These are phyloP conservation scores for Harpagifer antarcticus DNA, from an alignment of 2,797 vertebrate genomes.

Conservation along the genomic window DNA sequence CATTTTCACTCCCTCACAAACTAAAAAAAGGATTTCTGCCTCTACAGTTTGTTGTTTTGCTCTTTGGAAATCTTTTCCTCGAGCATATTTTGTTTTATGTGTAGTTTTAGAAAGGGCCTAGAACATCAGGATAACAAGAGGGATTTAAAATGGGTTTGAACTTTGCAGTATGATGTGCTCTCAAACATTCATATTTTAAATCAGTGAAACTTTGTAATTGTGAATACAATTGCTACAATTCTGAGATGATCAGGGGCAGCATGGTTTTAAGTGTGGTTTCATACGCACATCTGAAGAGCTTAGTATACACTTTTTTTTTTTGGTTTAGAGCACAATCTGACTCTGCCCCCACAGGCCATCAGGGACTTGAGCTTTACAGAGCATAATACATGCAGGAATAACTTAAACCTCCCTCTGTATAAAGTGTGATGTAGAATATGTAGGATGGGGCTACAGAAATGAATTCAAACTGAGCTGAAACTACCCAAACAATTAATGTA, in stretches of 20 bases:
- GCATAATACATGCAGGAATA: neutral
- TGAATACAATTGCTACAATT: neutral
- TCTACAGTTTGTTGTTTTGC: neutral
- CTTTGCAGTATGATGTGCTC: neutral
- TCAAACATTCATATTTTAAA: neutral
- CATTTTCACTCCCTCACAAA: neutral
- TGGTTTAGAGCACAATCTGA: slow-evolving; percentile 6
- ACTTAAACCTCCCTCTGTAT: neutral
- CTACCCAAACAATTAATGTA: neutral
- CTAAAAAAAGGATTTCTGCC: neutral
- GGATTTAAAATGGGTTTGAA: slow-evolving; percentile 11
- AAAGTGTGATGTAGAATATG: neutral
- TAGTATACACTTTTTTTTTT: too few species aligned
- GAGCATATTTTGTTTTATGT: slow-evolving; percentile 24
- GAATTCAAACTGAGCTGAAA: neutral
- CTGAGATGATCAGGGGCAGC: neutral
- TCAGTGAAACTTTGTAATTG: too few species aligned
- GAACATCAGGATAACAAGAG: slow-evolving; percentile 33
- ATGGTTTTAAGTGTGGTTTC: neutral
- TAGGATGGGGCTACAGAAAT: neutral
- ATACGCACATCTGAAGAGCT: too few species aligned
- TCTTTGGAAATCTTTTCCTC: slow-evolving; percentile 6
- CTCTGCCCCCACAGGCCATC: neutral
- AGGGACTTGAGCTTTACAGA: neutral
- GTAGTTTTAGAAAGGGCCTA: slow-evolving; percentile 24